Percentiles rank a stretch among this genome's conserved stretches.
These are phyloP conservation scores for Girardia tigrina DNA, from an alignment of 2,888 invertebrate species.

Conservation along the genomic window DNA sequence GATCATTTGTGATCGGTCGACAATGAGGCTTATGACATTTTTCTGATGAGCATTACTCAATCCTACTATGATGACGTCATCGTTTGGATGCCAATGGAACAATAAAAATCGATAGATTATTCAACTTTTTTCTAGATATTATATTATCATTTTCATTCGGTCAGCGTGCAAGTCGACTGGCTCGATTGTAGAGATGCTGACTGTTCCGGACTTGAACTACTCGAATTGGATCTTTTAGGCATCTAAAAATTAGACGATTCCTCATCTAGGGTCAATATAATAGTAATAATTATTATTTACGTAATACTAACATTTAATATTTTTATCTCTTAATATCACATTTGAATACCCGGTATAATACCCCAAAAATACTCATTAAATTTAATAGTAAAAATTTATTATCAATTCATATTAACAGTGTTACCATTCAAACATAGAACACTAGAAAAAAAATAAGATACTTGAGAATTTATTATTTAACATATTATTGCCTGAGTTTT, in stretches of 20 bases:
- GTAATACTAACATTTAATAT: too few relatives aligned
- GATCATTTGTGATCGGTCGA: constrained; percentile 3
- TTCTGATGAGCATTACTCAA: constrained; percentile 20
- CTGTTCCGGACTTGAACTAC: constrained; percentile 1
- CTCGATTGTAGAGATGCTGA: not conserved
- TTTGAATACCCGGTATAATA: too few relatives aligned
- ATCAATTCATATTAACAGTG: too few relatives aligned
- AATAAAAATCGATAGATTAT: constrained; percentile 1
- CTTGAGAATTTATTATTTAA: too few relatives aligned
- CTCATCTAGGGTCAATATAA: not conserved
- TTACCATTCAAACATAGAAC: too few relatives aligned
- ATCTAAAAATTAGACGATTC: not conserved
- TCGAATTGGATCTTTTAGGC: not conserved
- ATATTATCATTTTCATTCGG: not conserved
- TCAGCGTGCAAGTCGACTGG: constrained; percentile 12
- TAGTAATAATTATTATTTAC: not conserved
- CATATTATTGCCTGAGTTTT: too few relatives aligned
- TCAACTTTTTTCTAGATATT: not conserved
- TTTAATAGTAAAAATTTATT: too few relatives aligned
- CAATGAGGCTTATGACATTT: not conserved
- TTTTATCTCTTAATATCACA: too few relatives aligned
- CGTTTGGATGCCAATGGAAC: constrained; percentile 21
- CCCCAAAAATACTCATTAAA: too few relatives aligned
- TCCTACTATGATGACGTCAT: constrained; percentile 15
- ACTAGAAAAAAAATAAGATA: too few relatives aligned